Evolutionary conservation across 2,797 vertebrate genomes (phyloP).

Genomic region (Acrocephalus scirpaceus): DNA sequence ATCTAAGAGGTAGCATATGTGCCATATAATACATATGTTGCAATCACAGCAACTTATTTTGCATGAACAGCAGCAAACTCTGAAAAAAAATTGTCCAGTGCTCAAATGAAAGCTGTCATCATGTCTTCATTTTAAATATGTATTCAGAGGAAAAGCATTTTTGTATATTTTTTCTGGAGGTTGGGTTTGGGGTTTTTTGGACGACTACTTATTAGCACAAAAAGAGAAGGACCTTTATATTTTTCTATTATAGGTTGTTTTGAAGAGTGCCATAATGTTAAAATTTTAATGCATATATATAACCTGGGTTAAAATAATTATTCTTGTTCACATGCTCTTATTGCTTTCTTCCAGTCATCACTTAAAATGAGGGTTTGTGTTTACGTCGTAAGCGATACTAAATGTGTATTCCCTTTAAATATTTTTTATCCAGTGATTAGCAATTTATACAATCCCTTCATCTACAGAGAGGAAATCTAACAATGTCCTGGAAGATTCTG

Average conservation of each 20-base stretch:
- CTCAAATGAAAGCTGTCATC: conserved; percentile 53
- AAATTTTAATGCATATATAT: background rate
- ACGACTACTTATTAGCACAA: background rate
- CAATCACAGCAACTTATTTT: conserved; percentile 64
- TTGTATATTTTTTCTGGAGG: conserved; percentile 10
- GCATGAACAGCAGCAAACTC: conserved; percentile 66
- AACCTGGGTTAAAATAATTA: conserved; percentile 35
- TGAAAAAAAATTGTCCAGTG: conserved; percentile 58
- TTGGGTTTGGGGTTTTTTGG: background rate
- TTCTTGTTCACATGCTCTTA: background rate
- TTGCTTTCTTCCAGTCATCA: conserved; percentile 9
- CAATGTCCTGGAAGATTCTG: background rate
- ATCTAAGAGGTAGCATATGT: conserved; percentile 61
- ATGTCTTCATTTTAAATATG: conserved; percentile 58
- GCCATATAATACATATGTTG: conserved; percentile 54
- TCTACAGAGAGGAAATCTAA: background rate
- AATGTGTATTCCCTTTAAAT: background rate
- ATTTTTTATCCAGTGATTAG: background rate
- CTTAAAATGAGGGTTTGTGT: background rate
- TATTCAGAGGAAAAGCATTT: conserved; percentile 20
- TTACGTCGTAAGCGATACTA: background rate
- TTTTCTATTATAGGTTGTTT: conserved; percentile 25
- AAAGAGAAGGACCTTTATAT: conserved; percentile 36
- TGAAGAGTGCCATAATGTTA: conserved; percentile 34
- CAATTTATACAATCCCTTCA: background rate